These are phyloP conservation scores for Gallinago media DNA, from an alignment of 2,113 vertebrate genomes.

Conservation along the genomic window DNA sequence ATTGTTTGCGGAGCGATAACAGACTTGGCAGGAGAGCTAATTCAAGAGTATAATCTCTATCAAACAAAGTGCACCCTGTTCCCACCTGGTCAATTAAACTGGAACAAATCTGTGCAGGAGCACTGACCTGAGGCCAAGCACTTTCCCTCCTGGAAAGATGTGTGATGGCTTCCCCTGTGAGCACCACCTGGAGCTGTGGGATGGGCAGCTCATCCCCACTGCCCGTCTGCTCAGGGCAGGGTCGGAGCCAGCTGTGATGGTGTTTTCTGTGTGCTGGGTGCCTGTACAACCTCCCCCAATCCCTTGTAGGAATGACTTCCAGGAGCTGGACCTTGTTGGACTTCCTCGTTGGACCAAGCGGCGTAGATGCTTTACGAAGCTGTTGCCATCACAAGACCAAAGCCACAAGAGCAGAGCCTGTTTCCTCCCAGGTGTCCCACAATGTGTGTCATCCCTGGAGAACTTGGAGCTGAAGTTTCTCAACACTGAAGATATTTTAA, in stretches of 20 bases:
- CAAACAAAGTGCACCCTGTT: conserved; percentile 54
- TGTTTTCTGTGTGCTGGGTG: not conserved
- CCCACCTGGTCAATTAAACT: conserved; percentile 64
- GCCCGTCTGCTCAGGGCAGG: not conserved
- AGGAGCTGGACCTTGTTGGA: not conserved
- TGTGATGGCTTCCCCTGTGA: not conserved
- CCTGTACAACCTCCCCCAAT: not conserved
- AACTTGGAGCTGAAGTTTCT: not conserved
- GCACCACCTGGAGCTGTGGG: not conserved
- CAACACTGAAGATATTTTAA: not conserved
- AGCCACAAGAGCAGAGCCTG: not conserved
- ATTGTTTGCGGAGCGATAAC: conserved; percentile 67
- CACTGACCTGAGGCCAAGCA: conserved; percentile 53
- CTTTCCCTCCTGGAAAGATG: conserved; percentile 28
- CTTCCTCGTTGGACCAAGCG: not conserved
- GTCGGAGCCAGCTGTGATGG: not conserved
- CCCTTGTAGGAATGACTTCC: not conserved
- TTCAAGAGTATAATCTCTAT: conserved; percentile 58
- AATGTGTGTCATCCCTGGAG: not conserved
- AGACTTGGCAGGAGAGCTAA: conserved; percentile 61
- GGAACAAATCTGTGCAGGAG: conserved; percentile 54
- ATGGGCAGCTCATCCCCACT: not conserved
- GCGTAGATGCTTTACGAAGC: not conserved
- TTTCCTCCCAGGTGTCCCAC: not conserved
- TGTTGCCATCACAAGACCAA: not conserved